Conservation (phyloP, 2,113 vertebrate species). For the Erinaceus europaeus region DNA sequence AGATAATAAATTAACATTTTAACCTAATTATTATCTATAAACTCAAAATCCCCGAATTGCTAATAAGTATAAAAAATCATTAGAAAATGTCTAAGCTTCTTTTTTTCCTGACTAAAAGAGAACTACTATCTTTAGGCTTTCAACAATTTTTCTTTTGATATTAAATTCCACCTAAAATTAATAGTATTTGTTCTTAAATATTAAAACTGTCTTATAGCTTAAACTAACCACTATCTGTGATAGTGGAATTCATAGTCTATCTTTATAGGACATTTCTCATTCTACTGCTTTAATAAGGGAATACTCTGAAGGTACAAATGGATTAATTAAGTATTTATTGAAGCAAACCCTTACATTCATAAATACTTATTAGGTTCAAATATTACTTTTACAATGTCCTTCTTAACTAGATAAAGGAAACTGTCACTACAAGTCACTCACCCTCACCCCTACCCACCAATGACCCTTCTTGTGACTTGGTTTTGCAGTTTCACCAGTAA, state of each 20-base stretch:
- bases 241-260: slow-evolving; percentile 12
- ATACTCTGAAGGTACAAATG: neutral
- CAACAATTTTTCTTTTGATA: neutral
- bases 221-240: neutral
- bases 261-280: slow-evolving; percentile 22
- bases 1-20: slow-evolving; percentile 13
- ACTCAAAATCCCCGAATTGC: neutral
- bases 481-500: slow-evolving; percentile 2
- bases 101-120: slow-evolving; percentile 20
- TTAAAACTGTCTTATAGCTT: slow-evolving; percentile 44
- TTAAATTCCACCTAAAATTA: slow-evolving; percentile 41
- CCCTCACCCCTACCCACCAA: neutral
- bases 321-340: slow-evolving; percentile 27
- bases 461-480: neutral
- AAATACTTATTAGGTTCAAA: neutral
- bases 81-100: neutral
- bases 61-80: slow-evolving; percentile 29
- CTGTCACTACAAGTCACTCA: neutral
- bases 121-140: neutral
- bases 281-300: neutral
- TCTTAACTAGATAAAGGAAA: neutral
- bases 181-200: slow-evolving; percentile 33
- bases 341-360: neutral
- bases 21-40: slow-evolving; percentile 35
- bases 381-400: neutral